These are phyloP conservation scores for Rutpela maculata DNA, from an alignment of 2,888 invertebrate species.

Conservation along the genomic window DNA sequence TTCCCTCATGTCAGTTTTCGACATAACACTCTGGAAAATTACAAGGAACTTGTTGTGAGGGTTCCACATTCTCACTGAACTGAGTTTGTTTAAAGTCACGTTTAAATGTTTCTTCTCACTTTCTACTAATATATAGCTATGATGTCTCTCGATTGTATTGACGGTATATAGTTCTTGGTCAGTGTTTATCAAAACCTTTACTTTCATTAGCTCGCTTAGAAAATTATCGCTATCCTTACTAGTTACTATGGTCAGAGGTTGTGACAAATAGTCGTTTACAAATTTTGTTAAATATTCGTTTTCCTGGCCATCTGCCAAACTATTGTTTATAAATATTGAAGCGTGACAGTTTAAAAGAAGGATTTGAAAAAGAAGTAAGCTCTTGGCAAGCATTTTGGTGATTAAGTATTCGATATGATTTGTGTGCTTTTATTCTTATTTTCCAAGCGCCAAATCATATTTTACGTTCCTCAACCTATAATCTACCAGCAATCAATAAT, in stretches of 20 bases:
- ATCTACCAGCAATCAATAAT: too few species aligned
- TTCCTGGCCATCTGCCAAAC: neutral
- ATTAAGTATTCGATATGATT: neutral
- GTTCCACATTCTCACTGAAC: neutral
- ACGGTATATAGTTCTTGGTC: neutral
- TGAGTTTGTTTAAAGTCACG: neutral
- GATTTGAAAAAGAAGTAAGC: neutral
- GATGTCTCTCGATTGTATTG: neutral
- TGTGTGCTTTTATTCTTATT: too few species aligned
- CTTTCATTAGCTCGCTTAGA: neutral
- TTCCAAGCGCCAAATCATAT: too few species aligned
- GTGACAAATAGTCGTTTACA: neutral
- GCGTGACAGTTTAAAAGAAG: neutral
- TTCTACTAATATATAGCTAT: neutral
- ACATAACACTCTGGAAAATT: neutral
- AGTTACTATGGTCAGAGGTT: neutral
- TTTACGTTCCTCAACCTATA: neutral
- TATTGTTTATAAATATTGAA: neutral
- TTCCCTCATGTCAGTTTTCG: neutral
- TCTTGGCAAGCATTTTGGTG: neutral
- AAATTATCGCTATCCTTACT: neutral
- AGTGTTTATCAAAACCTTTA: neutral
- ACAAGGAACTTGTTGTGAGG: neutral
- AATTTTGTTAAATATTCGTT: neutral
- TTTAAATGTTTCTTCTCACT: neutral